Conservation (phyloP, 2,797 vertebrate species). For the Notolepis coatsorum region DNA sequence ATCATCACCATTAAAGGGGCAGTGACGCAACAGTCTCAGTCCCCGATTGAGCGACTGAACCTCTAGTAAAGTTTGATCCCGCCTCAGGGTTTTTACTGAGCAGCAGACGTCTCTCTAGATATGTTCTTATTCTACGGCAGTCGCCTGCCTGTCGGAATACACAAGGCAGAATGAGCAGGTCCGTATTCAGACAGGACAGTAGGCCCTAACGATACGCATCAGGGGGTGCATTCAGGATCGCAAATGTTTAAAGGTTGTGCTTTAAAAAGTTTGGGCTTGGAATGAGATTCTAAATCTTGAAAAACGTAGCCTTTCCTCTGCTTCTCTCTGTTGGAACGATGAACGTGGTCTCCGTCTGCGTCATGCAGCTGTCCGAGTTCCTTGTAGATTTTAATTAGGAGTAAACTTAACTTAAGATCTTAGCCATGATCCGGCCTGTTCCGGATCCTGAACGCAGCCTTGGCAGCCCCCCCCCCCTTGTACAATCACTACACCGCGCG, state of each 20-base stretch:
- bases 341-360: background rate
- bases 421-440: slow-evolving; percentile 7
- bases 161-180: background rate
- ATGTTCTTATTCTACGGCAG: slow-evolving; percentile 6
- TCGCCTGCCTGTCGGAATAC: slow-evolving; percentile 8
- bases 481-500: slow-evolving; percentile 14
- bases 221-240: slow-evolving; percentile 18
- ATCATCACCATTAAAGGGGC: slow-evolving; percentile 3
- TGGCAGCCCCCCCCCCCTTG: slow-evolving; percentile 15
- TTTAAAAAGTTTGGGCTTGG: slow-evolving; percentile 6
- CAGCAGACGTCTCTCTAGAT: background rate
- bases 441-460: slow-evolving; percentile 30
- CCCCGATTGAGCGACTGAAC: slow-evolving; percentile 9
- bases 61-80: background rate
- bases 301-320: background rate
- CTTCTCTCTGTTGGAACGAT: slow-evolving; percentile 7
- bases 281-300: background rate
- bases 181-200: background rate
- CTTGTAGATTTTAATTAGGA: slow-evolving; percentile 5
- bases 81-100: background rate
- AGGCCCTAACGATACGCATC: background rate
- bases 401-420: slow-evolving; percentile 26
- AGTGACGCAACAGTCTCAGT: slow-evolving; percentile 6
- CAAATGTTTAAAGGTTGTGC: background rate
- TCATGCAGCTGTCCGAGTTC: slow-evolving; percentile 1